Conservation (phyloP, 2,797 vertebrate species). For the Hippopotamyrus pictus region DNA sequence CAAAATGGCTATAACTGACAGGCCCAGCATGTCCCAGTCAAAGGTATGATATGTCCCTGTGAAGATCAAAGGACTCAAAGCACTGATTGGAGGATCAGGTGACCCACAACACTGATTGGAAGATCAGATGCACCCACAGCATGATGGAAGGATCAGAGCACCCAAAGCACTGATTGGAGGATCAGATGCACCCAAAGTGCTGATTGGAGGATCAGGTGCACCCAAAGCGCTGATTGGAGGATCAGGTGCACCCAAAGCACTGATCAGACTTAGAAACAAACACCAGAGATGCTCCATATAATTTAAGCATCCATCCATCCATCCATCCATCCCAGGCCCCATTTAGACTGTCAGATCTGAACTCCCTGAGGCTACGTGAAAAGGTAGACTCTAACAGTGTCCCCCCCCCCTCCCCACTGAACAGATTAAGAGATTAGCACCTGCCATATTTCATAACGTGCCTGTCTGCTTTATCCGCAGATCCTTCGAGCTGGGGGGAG, state of each 20-base stretch:
- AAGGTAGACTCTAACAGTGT: background rate
- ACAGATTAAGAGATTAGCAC: background rate
- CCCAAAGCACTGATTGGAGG: no score
- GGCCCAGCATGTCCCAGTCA: background rate
- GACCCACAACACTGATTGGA: background rate
- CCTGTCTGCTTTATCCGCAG: background rate
- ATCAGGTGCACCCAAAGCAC: background rate
- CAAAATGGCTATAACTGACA: background rate
- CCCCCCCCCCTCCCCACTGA: background rate
- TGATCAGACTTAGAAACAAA: background rate
- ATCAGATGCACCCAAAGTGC: background rate
- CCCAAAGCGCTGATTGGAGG: background rate
- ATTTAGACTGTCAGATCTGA: background rate
- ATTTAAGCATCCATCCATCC: background rate
- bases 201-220: background rate
- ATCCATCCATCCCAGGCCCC: background rate
- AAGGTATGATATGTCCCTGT: background rate
- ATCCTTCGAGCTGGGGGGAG: background rate
- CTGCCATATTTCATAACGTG: background rate
- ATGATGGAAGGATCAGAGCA: background rate
- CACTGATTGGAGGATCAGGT: background rate
- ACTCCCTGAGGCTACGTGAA: background rate
- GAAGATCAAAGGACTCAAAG: background rate
- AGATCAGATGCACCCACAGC: no score
- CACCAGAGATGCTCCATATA: background rate